A percentile compares a stretch with the other conserved stretches of the same genome.
phyloP scores from a whole-genome alignment of 2,888 invertebrate species.

The Oxyscelio sp. region DNA sequence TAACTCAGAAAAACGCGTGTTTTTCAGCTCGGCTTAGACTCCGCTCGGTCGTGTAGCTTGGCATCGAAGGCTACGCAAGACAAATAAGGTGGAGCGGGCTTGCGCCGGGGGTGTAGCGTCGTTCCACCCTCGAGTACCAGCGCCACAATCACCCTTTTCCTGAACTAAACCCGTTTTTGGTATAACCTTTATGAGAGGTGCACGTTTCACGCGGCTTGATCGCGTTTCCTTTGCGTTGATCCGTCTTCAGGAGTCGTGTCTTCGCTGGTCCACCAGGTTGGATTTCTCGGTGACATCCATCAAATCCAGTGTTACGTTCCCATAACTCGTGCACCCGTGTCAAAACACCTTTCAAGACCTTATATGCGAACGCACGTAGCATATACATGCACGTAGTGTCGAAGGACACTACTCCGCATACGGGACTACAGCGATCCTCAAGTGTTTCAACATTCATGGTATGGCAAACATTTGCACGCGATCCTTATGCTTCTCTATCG shows the following conservation, averaged over 20 bases:
- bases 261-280: slow-evolving; percentile 25
- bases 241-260: slow-evolving; percentile 42
- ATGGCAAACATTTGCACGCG: slow-evolving; percentile 40
- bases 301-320: slow-evolving; percentile 24
- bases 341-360: slow-evolving; percentile 15
- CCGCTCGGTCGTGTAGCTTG: slow-evolving; percentile 41
- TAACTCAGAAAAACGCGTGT: background rate
- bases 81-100: slow-evolving; percentile 69
- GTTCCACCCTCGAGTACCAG: slow-evolving; percentile 79
- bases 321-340: slow-evolving; percentile 11
- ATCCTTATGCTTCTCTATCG: background rate
- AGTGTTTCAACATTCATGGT: slow-evolving; percentile 68
- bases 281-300: slow-evolving; percentile 35
- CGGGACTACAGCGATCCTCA: slow-evolving; percentile 49
- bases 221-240: slow-evolving; percentile 36
- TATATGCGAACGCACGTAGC: slow-evolving; percentile 17
- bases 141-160: slow-evolving; percentile 82
- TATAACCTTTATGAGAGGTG: slow-evolving; percentile 79
- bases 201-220: slow-evolving; percentile 70
- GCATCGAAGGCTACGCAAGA: slow-evolving; percentile 45
- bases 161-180: slow-evolving; percentile 78
- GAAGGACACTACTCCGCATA: slow-evolving; percentile 49
- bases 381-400: slow-evolving; percentile 51
- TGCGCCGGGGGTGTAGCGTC: slow-evolving; percentile 75
- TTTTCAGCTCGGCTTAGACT: background rate